Conservation (phyloP, 2,888 invertebrate species). For the Calameuta filiformis region DNA sequence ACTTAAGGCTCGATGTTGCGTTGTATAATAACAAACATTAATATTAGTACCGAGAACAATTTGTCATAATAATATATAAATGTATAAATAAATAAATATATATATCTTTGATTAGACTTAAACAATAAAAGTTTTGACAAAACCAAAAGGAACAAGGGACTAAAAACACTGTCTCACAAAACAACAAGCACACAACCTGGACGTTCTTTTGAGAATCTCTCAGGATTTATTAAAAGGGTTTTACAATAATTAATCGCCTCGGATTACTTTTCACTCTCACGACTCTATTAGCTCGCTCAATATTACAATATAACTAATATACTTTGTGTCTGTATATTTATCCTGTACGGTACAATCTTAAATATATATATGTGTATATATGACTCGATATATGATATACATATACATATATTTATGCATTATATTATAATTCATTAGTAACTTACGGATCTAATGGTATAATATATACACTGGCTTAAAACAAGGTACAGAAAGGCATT, state of each 20-base stretch:
- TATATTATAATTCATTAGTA: constrained; percentile 36
- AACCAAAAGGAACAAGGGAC: constrained; percentile 20
- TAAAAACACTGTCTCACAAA: neutral
- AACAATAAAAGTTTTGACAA: constrained; percentile 44
- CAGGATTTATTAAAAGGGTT: constrained; percentile 57
- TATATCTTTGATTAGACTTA: constrained; percentile 40
- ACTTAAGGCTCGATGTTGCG: constrained; percentile 19
- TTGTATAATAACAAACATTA: constrained; percentile 41
- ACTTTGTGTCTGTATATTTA: constrained; percentile 22
- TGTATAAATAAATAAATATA: constrained; percentile 31
- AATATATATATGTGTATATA: constrained; percentile 23
- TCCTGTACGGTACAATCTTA: constrained; percentile 31
- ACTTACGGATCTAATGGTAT: constrained; percentile 53
- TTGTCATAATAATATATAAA: constrained; percentile 31
- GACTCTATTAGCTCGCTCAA: constrained; percentile 23
- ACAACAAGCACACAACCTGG: neutral
- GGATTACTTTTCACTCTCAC: constrained; percentile 32
- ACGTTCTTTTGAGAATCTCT: constrained; percentile 45
- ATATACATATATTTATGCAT: constrained; percentile 35
- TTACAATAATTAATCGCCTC: constrained; percentile 47
- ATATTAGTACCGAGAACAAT: constrained; percentile 34
- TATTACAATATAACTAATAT: constrained; percentile 53
- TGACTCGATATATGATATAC: constrained; percentile 26
- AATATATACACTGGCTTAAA: constrained; percentile 58
- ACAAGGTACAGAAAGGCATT: constrained; percentile 57